These are phyloP conservation scores for Proales similis DNA, from an alignment of 1,140 invertebrate genomes.

Conservation along the genomic window DNA sequence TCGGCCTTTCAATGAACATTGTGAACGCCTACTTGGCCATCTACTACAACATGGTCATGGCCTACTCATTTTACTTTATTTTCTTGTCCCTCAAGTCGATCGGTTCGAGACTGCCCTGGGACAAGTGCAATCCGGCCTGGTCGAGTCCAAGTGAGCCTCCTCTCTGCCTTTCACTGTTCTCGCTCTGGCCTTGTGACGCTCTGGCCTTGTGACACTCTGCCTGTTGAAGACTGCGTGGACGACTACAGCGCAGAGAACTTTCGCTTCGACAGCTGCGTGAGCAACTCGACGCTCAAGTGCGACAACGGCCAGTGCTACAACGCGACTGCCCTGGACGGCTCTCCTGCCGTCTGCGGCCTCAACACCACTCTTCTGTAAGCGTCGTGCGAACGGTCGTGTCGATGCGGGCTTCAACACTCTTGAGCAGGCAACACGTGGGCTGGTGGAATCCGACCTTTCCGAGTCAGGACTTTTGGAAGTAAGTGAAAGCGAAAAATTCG, in stretches of 20 bases:
- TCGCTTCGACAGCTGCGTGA: constrained; percentile 8
- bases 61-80: constrained; percentile 87
- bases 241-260: constrained; percentile 35
- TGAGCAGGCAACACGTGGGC: constrained; percentile 5
- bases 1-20: constrained; percentile 38
- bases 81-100: constrained; percentile 67
- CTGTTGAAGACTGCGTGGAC: constrained; percentile 30
- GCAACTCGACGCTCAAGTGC: constrained; percentile 5
- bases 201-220: not conserved
- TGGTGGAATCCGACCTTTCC: constrained; percentile 48
- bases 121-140: constrained; percentile 73
- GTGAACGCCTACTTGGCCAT: constrained; percentile 35
- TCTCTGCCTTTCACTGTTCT: not conserved
- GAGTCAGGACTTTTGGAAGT: constrained; percentile 27
- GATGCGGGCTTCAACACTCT: not conserved
- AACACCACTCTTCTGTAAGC: constrained; percentile 7
- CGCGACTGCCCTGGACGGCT: not conserved
- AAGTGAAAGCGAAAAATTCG: not conserved
- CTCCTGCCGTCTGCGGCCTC: constrained; percentile 1
- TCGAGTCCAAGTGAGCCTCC: constrained; percentile 51
- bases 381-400: no score
- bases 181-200: no score
- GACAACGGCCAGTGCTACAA: constrained; percentile 24
- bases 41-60: constrained; percentile 85
- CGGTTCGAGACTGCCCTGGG: constrained; percentile 67